Base-by-base conservation (phyloP, 37 sponge, comb jelly and placozoan species). In the Tethya wilhelma region DNA sequence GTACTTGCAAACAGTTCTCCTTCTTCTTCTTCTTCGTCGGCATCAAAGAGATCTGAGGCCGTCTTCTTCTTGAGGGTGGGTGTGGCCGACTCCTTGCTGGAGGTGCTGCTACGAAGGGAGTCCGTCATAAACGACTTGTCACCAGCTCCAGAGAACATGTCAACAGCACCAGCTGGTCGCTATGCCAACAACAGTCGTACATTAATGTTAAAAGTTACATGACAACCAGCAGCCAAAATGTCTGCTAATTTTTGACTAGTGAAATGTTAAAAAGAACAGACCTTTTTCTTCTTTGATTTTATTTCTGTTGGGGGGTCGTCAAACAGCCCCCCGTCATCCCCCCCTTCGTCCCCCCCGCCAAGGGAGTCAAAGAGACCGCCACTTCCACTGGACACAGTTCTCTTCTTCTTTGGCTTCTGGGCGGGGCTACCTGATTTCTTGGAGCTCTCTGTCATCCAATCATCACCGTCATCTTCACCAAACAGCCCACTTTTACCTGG, bases 291-390 rank as follows among this genome's bases (percentile, higher is more conserved):
- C 44, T 69, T 69, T 38, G 20, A 2, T 20, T 9, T 69, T 23
- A 4, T 19, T 23, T 58, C 30, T 26, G 75, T 7, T 11, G 57
- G 25, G 30, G 78, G 62, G 22, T 83, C 84, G 5, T 49, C 89
- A 76, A 78, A 79, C 26, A 82, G 62, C 19, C 75, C 82, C 64
- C 30, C 74, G 22, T 56, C 64, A 46, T 40, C 74, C 73, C 71
- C 80, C 57, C 42, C 86, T n/a, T 74, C 78, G 25, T 75, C 91
- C 2, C 40, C 81, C 26, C 74, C 86, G n/a, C 58, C 74, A 0
- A 89, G 84, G 23, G 79, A 86, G 11, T 66, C 90, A 84, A 90
- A 90, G 23, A 90, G 87, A 44, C 86, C 89, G 0, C 79, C 74
- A 58, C 72, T 43, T 11, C 56, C 73, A 5, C 44, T 42, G 19